Percentiles rank a stretch among this genome's conserved stretches.
These are phyloP conservation scores for Aspidapion aeneum DNA, from an alignment of 2,888 invertebrate species.

Conservation along the genomic window DNA sequence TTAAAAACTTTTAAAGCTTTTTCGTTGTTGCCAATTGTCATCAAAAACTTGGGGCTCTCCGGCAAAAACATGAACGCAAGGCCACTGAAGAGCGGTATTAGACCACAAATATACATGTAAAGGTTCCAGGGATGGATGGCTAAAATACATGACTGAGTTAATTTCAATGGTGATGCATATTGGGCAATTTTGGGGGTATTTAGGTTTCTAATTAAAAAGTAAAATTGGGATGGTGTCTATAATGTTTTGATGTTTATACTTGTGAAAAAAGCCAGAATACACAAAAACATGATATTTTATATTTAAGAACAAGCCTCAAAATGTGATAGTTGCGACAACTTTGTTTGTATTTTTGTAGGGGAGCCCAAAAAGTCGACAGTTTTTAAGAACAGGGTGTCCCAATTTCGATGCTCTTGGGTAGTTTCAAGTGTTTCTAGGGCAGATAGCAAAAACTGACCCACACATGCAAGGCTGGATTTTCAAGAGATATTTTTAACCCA, in stretches of 20 bases:
- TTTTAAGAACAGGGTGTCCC: no score
- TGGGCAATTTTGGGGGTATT: not conserved
- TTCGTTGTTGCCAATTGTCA: constrained; percentile 63
- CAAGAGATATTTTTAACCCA: no score
- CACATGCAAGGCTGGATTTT: no score
- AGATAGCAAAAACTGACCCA: no score
- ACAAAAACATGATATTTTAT: not conserved
- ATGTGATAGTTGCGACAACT: no score
- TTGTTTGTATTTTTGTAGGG: no score
- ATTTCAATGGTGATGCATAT: not conserved
- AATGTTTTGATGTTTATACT: not conserved
- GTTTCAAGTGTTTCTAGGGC: no score
- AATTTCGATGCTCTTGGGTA: no score
- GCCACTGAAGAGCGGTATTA: constrained; percentile 66
- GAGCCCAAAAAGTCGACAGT: no score
- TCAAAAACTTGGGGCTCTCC: constrained; percentile 77
- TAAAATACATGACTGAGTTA: constrained; percentile 31
- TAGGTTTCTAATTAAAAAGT: no score
- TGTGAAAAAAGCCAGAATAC: not conserved
- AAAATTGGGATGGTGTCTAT: no score
- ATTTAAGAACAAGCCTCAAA: no score
- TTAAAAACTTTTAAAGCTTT: constrained; percentile 63
- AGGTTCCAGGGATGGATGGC: constrained; percentile 61
- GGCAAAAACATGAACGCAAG: constrained; percentile 59
- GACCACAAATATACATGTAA: constrained; percentile 56